A percentile compares a stretch with the other conserved stretches of the same genome.
Evolutionary conservation across 2,888 invertebrate genomes (phyloP).

Genomic region (Chorisops tibialis): DNA sequence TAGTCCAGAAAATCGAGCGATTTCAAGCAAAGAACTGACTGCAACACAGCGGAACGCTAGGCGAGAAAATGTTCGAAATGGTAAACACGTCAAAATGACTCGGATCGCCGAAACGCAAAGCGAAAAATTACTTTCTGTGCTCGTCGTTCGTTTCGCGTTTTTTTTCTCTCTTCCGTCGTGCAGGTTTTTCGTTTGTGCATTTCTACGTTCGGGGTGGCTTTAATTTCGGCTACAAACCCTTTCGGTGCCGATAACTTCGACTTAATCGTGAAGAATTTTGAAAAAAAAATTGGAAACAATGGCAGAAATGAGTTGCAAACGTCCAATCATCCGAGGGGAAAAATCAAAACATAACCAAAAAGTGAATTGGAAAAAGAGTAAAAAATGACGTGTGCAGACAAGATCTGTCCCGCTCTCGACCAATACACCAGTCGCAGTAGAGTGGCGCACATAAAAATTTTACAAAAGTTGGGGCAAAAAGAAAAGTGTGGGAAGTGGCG

Average conservation of each 20-base stretch:
- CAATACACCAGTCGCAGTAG: neutral
- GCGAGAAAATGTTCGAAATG: slow-evolving; percentile 16
- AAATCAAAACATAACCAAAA: slow-evolving; percentile 33
- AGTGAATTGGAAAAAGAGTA: too few relatives aligned
- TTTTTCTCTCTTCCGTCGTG: slow-evolving; percentile 13
- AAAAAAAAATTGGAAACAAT: neutral
- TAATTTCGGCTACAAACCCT: too few relatives aligned
- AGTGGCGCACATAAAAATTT: too few relatives aligned
- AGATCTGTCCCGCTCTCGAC: slow-evolving; percentile 14
- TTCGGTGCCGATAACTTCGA: too few relatives aligned
- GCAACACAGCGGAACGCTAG: neutral
- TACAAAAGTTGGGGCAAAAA: too few relatives aligned
- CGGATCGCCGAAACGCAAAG: too few relatives aligned
- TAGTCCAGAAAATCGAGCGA: neutral
- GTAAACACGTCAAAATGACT: neutral
- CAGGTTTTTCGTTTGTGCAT: neutral
- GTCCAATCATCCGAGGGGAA: slow-evolving; percentile 20
- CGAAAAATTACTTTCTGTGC: too few relatives aligned
- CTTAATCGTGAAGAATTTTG: neutral
- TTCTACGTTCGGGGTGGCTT: neutral
- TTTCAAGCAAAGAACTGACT: neutral
- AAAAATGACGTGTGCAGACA: slow-evolving; percentile 31
- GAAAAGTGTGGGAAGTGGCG: too few relatives aligned
- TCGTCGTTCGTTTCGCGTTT: neutral
- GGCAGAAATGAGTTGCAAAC: neutral